phyloP scores from a whole-genome alignment of 2,797 vertebrate genomes.

The Acanthornis magna region DNA sequence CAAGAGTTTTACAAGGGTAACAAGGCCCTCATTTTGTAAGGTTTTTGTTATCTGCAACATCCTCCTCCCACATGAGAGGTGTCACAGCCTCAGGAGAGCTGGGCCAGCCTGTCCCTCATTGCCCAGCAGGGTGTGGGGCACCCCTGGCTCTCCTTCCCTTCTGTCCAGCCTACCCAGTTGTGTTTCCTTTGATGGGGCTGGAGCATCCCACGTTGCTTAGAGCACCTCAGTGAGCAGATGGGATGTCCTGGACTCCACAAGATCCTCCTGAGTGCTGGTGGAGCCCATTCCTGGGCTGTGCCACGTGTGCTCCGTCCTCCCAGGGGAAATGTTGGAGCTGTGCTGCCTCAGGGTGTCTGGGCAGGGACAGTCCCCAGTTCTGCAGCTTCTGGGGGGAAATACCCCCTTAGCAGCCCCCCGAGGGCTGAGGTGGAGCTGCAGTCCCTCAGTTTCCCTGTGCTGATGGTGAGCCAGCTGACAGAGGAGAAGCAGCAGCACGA shows the following conservation, averaged over 20 bases:
- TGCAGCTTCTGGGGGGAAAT: not conserved
- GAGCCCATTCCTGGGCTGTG: not conserved
- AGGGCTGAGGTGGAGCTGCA: not conserved
- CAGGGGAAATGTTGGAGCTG: not conserved
- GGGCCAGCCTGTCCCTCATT: not conserved
- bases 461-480: not conserved
- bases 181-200: accelerated
- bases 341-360: not conserved
- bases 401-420: too few relatives aligned
- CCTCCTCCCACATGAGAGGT: accelerated
- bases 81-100: not conserved
- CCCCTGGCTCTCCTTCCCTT: not conserved
- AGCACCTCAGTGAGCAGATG: not conserved
- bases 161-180: not conserved
- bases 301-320: not conserved
- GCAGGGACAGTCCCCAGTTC: too few relatives aligned
- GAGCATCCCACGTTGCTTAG: not conserved
- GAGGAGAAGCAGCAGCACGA: not conserved
- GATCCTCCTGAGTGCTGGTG: not conserved
- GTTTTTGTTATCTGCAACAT: too few relatives aligned
- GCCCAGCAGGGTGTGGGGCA: not conserved
- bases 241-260: not conserved
- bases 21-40: too few relatives aligned
- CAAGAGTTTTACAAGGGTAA: too few relatives aligned
- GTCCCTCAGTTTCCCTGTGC: not conserved